Evolutionary conservation across 23 tunicate species (phyloP).

Genomic region (Aplidium turbinatum): DNA sequence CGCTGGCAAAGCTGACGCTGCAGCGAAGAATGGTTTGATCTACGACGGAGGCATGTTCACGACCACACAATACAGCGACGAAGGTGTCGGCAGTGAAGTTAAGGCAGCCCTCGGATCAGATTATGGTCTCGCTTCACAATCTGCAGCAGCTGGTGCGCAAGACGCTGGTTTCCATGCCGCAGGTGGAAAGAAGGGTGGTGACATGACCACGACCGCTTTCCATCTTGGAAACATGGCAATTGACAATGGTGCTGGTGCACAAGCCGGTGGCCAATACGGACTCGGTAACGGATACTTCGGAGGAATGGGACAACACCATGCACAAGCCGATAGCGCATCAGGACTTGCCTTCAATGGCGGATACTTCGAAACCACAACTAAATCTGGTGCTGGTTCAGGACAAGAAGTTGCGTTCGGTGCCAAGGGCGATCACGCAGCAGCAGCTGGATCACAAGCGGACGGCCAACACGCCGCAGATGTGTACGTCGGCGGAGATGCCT

Average conservation of each 20-base stretch:
- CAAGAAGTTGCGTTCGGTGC: not conserved
- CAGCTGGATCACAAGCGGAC: not conserved
- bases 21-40: not conserved
- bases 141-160: no score
- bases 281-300: constrained; percentile 11
- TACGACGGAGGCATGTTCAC: constrained; percentile 1
- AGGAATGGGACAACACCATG: constrained; percentile 1
- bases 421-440: constrained; percentile 13
- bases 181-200: constrained; percentile 21
- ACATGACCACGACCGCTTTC: not conserved
- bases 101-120: constrained; percentile 11
- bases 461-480: constrained; percentile 21
- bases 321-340: not conserved
- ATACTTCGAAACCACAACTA: not conserved
- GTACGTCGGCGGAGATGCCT: not conserved
- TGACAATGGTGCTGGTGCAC: not conserved
- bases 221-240: constrained; percentile 1
- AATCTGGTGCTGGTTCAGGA: constrained; percentile 4
- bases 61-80: constrained; percentile 6
- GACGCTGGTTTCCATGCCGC: not conserved
- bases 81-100: not conserved
- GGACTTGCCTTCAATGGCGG: not conserved
- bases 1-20: not conserved
- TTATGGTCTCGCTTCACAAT: no score
- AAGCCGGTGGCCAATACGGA: constrained; percentile 4